A percentile compares a stretch with the other conserved stretches of the same genome.
These are phyloP conservation scores for Sibirionetta formosa DNA, from an alignment of 2,797 vertebrate species.

Conservation along the genomic window DNA sequence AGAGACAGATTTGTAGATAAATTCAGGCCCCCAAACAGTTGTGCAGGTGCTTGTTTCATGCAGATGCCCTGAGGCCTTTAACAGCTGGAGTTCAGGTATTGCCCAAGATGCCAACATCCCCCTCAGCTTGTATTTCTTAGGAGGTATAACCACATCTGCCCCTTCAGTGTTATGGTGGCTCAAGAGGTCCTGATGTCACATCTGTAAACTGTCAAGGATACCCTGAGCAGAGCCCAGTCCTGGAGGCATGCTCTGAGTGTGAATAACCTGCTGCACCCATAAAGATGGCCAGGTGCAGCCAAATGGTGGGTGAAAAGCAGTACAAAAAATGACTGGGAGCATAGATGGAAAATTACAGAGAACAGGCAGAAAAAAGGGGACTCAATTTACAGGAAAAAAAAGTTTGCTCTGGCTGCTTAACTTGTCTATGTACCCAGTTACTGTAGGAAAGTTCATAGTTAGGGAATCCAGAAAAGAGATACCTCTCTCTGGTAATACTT, in stretches of 20 bases:
- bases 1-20: neutral
- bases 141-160: neutral
- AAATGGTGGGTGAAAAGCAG: neutral
- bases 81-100: accelerated
- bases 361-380: neutral
- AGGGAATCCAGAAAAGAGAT: neutral
- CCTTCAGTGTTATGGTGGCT: neutral
- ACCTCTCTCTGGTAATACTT: neutral
- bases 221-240: neutral
- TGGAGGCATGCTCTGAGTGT: neutral
- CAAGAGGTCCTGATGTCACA: neutral
- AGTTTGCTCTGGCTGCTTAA: neutral
- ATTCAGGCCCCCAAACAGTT: neutral
- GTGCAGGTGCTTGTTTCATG: accelerated
- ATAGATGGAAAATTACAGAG: neutral
- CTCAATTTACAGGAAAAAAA: neutral
- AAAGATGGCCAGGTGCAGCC: neutral
- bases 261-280: neutral
- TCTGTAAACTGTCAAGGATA: neutral
- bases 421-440: neutral
- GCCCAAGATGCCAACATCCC: accelerated
- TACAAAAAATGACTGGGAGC: neutral
- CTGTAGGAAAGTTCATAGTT: no score
- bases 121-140: neutral
- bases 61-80: neutral